Evolutionary conservation across 2,888 invertebrate genomes (phyloP), one percentile per base, ranked within the genome.

Genomic region (Anagyrus pseudococci): DNA sequence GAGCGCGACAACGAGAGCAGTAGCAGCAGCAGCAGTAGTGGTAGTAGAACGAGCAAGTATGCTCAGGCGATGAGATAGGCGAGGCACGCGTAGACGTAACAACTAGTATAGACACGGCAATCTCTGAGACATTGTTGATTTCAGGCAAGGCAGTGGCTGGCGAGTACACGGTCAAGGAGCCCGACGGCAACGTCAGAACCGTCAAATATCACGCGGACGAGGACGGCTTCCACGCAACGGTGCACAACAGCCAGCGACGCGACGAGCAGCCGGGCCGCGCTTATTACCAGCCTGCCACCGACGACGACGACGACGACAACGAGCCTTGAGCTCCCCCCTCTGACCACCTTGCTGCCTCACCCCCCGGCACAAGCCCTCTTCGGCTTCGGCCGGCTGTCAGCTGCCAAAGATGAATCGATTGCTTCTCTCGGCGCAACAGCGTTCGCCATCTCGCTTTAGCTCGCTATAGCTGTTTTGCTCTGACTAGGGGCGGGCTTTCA

Each of bases 81-180:
- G 10, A 29, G 4, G 29, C 29, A 29, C 29, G 29, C 10, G 29
- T 29, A 29, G n/a, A n/a, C n/a, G n/a, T n/a, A n/a, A n/a, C n/a
- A n/a, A n/a, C n/a, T n/a, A n/a, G n/a, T 29, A 29, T 10, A 29
- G 29, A 29, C 29, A 29, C 29, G 10, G 29, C 4, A n/a, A n/a
- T n/a, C n/a, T n/a, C n/a, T n/a, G 29, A 4, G 29, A 29, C 29
- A 10, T 10, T 29, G 29, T 7, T 29, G 40, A 4, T 47, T 47
- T 2, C 88, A 75, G 91, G 91, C 4, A 88, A 90, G 75, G 87
- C 87, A 13, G 90, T 91, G 22, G 87, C 87, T 83, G 91, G 91
- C 77, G 85, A 85, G 19, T 88, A 88, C 74, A 86, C 86, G 66
- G 82, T 88, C 8, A 82, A 88, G 29, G 88, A 88, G 72, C 87